Percentiles rank a stretch among this genome's conserved stretches.
Evolutionary conservation across 2,888 invertebrate species (phyloP).

Genomic region (Smittia sp.): DNA sequence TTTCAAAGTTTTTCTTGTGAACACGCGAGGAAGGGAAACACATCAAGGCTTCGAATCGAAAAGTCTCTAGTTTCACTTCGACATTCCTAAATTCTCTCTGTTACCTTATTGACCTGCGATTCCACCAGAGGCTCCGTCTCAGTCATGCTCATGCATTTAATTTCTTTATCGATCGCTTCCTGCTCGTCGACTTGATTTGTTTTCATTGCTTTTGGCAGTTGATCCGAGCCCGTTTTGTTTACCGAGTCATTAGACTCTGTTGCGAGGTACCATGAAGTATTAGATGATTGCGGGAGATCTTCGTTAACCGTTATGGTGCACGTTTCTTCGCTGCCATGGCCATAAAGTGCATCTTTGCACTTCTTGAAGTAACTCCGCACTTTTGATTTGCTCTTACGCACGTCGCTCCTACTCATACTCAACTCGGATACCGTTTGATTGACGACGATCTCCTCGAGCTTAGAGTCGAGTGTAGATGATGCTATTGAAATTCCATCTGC

Average conservation of each 20-base stretch:
- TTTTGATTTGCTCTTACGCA: conserved; percentile 52
- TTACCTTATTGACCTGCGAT: conserved; percentile 40
- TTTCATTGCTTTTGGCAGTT: conserved; percentile 35
- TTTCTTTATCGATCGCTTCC: conserved; percentile 40
- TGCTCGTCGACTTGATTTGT: conserved; percentile 37
- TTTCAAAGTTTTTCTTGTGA: background rate
- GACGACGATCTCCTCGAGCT: conserved; percentile 31
- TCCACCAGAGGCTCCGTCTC: conserved; percentile 37
- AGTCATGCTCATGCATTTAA: conserved; percentile 41
- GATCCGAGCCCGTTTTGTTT: background rate
- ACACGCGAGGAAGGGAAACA: background rate
- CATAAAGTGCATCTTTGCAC: conserved; percentile 53
- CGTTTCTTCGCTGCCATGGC: conserved; percentile 43
- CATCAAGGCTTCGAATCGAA: background rate
- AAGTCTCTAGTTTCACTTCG: conserved; percentile 30
- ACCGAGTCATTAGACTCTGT: conserved; percentile 30
- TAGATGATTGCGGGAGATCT: conserved; percentile 30
- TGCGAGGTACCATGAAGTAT: conserved; percentile 44
- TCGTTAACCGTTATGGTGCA: conserved; percentile 42
- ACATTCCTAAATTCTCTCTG: conserved; percentile 11
- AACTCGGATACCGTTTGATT: background rate
- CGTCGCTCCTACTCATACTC: conserved; percentile 42
- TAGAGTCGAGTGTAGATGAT: conserved; percentile 20
- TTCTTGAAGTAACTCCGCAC: conserved; percentile 52
- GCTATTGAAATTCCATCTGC: conserved; percentile 8